Base-by-base conservation (phyloP, 2,113 vertebrate genomes). In the Malurus alboscapulatus region DNA sequence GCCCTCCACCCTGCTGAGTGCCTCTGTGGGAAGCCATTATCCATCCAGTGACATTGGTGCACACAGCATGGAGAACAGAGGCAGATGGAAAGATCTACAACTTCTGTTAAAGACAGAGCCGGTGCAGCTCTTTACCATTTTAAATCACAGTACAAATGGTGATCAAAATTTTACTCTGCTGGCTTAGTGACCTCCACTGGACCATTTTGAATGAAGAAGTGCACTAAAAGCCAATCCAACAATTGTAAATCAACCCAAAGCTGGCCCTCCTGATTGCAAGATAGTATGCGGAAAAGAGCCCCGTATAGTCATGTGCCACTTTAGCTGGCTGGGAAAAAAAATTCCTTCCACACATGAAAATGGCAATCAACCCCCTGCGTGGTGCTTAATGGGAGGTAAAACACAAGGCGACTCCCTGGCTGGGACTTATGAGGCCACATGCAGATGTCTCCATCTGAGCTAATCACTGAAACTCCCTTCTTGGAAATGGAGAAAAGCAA, bases 371-470 rank as follows among this genome's bases (percentile, higher is more conserved):
- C 93, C 93, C 94, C 95, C 92, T 94, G 90, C 92, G 32, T 83
- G 72, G 95, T 88, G 85, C 95, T 93, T 96, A 96, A 96, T 96
- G 96, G 96, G 93, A 96, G 93, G 90, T 96, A 96, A 96, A 96
- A 96, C 93, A 96, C 88, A 94, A 94, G 92, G 57, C 0, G 13
- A 80, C 75, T 95, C 96, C 88, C 96, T 92, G 92, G 67, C 82
- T 95, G 85, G 92, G 67, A 85, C 55, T 93, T 95, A 96, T 12
- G 85, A 94, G 92, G 44, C 93, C 88, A 93, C 96, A 95, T 95
- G 92, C 90, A 90, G 96, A 86, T 88, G 55, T 86, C 93, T 93
- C 90, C 90, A 83, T 96, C 88, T 95, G 92, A 96, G 92, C 75
- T 96, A 96, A 96, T 96, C 94, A 96, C 79, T 92, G 92, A 93